Evolutionary conservation across 1,140 invertebrate genomes (phyloP).

Genomic region (Antheraea pernyi): DNA sequence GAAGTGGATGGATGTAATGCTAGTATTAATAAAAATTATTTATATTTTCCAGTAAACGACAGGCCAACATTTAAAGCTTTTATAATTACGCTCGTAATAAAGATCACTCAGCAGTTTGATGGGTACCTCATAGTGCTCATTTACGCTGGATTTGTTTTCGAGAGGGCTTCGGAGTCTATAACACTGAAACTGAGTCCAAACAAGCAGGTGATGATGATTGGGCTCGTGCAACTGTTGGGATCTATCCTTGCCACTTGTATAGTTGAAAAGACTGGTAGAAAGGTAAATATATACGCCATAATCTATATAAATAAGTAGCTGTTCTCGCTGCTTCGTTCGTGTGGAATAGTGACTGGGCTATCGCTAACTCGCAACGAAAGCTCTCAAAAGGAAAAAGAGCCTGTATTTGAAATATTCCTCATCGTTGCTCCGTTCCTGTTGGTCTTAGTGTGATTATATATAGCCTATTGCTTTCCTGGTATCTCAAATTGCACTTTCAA

Average conservation of each 20-base stretch:
- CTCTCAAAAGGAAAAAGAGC: too few species aligned
- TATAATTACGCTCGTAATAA: constrained; percentile 66
- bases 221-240: constrained; percentile 72
- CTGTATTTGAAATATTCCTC: too few species aligned
- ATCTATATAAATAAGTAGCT: too few species aligned
- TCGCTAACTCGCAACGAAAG: too few species aligned
- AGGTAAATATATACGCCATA: constrained; percentile 39
- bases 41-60: constrained; percentile 55
- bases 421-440: too few species aligned
- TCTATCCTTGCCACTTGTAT: constrained; percentile 70
- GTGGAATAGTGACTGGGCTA: too few species aligned
- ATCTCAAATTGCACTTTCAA: too few species aligned
- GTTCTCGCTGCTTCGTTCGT: too few species aligned
- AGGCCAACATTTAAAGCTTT: constrained; percentile 64
- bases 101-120: constrained; percentile 74
- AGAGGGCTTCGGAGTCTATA: constrained; percentile 54
- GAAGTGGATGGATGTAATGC: too few species aligned
- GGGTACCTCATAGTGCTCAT: constrained; percentile 80
- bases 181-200: constrained; percentile 65
- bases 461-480: too few species aligned
- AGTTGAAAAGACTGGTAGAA: constrained; percentile 77
- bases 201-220: constrained; percentile 77
- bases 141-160: constrained; percentile 73
- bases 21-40: not conserved
- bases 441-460: too few species aligned